phyloP scores from a whole-genome alignment of 2,113 vertebrate genomes.

The Leptodactylus fuscus region DNA sequence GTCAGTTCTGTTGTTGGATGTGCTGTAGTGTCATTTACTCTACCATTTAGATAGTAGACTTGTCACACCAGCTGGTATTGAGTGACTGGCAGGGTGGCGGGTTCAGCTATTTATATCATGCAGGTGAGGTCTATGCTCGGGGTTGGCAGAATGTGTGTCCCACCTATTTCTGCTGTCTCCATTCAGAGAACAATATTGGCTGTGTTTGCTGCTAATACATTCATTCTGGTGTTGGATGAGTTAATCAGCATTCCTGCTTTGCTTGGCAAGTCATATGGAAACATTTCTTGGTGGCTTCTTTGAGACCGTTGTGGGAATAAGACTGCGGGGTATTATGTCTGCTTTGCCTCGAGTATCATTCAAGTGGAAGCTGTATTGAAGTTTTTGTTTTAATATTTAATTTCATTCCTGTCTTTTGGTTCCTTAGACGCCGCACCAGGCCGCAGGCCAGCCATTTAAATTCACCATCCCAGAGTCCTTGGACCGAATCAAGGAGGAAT shows the following conservation, averaged over 20 bases:
- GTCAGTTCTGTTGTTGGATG: no score
- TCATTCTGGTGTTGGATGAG: neutral
- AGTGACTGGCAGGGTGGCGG: neutral
- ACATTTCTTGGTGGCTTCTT: slow-evolving; percentile 47
- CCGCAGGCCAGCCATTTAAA: slow-evolving; percentile 92
- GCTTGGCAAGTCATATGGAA: slow-evolving; percentile 56
- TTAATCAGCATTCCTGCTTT: slow-evolving; percentile 51
- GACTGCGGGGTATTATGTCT: slow-evolving; percentile 52
- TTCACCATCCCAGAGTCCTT: slow-evolving; percentile 93
- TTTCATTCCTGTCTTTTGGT: slow-evolving; percentile 46
- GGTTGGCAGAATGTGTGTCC: slow-evolving; percentile 13
- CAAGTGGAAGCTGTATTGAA: slow-evolving; percentile 38
- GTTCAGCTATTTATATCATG: slow-evolving; percentile 1
- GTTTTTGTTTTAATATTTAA: slow-evolving; percentile 45
- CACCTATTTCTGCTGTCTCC: slow-evolving; percentile 9
- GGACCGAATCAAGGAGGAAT: slow-evolving; percentile 95
- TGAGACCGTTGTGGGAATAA: slow-evolving; percentile 41
- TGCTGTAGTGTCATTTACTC: no score
- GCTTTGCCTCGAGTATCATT: slow-evolving; percentile 27
- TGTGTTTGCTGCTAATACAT: neutral
- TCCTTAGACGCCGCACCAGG: slow-evolving; percentile 86
- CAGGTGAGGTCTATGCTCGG: neutral
- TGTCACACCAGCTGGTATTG: no score
- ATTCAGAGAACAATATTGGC: neutral
- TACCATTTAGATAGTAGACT: no score